These are phyloP conservation scores for Uloborus diversus DNA, from an alignment of 1,140 invertebrate species.

Conservation along the genomic window DNA sequence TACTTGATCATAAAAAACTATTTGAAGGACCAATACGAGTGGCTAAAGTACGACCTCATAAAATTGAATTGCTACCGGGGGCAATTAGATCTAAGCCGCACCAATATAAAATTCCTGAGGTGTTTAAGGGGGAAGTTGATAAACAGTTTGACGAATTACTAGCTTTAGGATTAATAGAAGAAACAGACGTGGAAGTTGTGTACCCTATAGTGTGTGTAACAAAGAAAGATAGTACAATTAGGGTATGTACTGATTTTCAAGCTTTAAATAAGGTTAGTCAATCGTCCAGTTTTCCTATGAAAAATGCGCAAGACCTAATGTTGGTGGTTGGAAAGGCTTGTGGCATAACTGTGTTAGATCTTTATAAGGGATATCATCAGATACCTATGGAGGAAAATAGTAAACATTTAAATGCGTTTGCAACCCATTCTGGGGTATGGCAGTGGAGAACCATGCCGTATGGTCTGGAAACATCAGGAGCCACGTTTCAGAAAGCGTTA, in stretches of 20 bases:
- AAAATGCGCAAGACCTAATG: conserved; percentile 23
- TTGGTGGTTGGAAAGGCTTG: conserved; percentile 2
- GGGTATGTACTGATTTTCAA: conserved; percentile 11
- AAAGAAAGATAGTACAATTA: not conserved
- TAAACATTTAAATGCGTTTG: not conserved
- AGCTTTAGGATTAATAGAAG: too few relatives aligned
- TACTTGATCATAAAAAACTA: too few relatives aligned
- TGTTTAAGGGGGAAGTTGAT: too few relatives aligned
- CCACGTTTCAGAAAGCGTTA: not conserved
- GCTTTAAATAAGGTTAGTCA: conserved; percentile 13
- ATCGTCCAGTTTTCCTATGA: conserved; percentile 10
- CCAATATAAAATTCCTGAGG: too few relatives aligned
- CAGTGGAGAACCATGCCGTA: not conserved
- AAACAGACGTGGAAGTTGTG: too few relatives aligned
- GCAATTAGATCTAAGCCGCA: too few relatives aligned
- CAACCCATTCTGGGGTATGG: conserved; percentile 1
- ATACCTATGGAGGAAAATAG: not conserved
- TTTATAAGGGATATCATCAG: conserved; percentile 14
- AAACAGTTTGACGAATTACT: too few relatives aligned
- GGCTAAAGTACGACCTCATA: too few relatives aligned
- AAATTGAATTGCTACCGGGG: too few relatives aligned
- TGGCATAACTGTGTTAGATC: not conserved
- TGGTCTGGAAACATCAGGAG: not conserved
- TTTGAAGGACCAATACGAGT: too few relatives aligned
- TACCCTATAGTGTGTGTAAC: conserved; percentile 16